These are phyloP conservation scores for Agrotis segetum DNA, from an alignment of 2,888 invertebrate genomes.

Conservation along the genomic window DNA sequence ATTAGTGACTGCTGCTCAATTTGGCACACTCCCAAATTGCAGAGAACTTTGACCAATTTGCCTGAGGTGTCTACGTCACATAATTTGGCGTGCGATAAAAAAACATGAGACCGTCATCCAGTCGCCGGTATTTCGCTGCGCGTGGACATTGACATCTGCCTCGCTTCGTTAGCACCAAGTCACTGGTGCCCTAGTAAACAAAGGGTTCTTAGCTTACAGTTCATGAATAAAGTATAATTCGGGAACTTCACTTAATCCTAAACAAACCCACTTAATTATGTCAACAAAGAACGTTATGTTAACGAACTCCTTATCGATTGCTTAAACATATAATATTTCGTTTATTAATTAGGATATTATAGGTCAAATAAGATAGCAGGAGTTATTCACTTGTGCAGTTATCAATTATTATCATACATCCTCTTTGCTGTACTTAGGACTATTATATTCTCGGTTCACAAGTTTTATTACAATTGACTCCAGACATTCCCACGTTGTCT, in stretches of 20 bases:
- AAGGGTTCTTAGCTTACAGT: slow-evolving; percentile 24
- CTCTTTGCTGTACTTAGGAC: slow-evolving; percentile 5
- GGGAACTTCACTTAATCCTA: slow-evolving; percentile 13
- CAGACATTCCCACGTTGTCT: slow-evolving; percentile 29
- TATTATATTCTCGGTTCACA: slow-evolving; percentile 9
- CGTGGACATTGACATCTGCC: slow-evolving; percentile 52
- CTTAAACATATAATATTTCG: slow-evolving; percentile 41
- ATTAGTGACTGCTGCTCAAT: slow-evolving; percentile 69
- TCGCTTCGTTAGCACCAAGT: slow-evolving; percentile 35
- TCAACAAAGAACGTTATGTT: slow-evolving; percentile 21
- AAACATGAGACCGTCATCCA: slow-evolving; percentile 45
- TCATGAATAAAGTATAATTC: slow-evolving; percentile 37
- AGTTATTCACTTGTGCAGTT: slow-evolving; percentile 41
- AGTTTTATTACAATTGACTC: neutral
- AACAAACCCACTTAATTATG: slow-evolving; percentile 14
- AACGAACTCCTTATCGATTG: slow-evolving; percentile 37
- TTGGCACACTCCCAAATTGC: slow-evolving; percentile 74
- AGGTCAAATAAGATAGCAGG: slow-evolving; percentile 35
- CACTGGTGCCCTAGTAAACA: slow-evolving; percentile 26
- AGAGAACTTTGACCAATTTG: slow-evolving; percentile 75
- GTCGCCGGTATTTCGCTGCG: slow-evolving; percentile 42
- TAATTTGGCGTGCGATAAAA: slow-evolving; percentile 59
- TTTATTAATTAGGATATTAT: slow-evolving; percentile 45
- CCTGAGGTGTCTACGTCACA: slow-evolving; percentile 54
- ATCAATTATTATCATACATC: slow-evolving; percentile 38